Base-by-base conservation (phyloP, 2,888 invertebrate species). In the Rhagonycha fulva region DNA sequence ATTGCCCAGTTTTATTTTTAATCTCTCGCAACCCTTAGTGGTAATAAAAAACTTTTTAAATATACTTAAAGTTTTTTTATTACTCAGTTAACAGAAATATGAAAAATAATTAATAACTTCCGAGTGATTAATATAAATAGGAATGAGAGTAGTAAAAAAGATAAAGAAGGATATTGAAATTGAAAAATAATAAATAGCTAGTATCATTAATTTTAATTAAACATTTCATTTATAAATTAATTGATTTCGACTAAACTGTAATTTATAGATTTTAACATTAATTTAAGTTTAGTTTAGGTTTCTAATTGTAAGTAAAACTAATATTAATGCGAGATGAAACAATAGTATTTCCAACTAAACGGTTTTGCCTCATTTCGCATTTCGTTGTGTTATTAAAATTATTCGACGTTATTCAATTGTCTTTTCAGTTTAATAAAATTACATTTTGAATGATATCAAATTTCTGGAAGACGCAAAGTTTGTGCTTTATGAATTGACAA, bases 401-500 rank as follows among this genome's bases (percentile, higher is more conserved):
- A 47, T 47, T 47, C 47, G 47, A 47, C 47, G 47, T 47, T 47
- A n/a, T 47, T n/a, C 47, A 7, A 47, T 47, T 47, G 47, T 47
- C 47, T 47, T 47, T 47, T 47, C 47, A 47, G n/a, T 47, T 47
- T 47, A 47, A 47, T 47, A 47, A 47, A 47, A 47, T 47, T 47
- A 9, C 7, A n/a, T 47, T 47, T 47, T 47, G 47, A 47, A 47
- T 47, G 47, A 47, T 47, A 47, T 47, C 47, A 47, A 47, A 47
- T 47, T 47, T 47, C 47, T 47, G n/a, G n/a, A n/a, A 47, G n/a
- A 12, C 47, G n/a, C 47, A n/a, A 47, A 47, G 47, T 47, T n/a
- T 47, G 47, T 47, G 47, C 83, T 84, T 84, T 82, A 82, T 82
- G 83, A 85, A 84, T 84, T 85, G 84, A 84, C 84, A 83, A 84